Base-by-base conservation (phyloP, 2,888 invertebrate genomes). In the Cyclophora punctaria region DNA sequence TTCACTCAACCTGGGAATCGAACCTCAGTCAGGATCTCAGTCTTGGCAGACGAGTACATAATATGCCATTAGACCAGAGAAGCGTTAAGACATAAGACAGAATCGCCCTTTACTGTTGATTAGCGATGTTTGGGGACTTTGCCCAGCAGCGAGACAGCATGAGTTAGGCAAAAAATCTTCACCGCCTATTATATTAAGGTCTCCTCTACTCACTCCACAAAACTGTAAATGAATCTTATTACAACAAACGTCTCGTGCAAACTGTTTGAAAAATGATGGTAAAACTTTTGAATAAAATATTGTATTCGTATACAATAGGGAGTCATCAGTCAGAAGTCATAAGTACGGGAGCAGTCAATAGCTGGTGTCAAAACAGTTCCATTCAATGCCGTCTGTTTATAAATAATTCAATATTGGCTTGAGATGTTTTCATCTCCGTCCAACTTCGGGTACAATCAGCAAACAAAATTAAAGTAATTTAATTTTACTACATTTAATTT, bases 321-420 rank as follows among this genome's bases (percentile, higher is more conserved):
- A 67, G 69, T 73, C 73, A 86, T 88, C 86, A 77, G 68, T 88
- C 86, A 85, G 71, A 77, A 80, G 72, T 78, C 79, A 71, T 78
- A 80, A 83, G 83, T 78, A 79, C 66, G 69, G 60, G 62, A 81
- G 81, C 81, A 80, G 80, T 82, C 84, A 85, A 85, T 85, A 71
- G 77, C 73, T 70, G 77, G 78, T 82, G 83, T 83, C 85, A 82
- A 78, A 81, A 81, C 72, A 68, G 71, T 71, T 69, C 63, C 66
- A 81, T 84, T 85, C 78, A 84, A 69, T 69, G 66, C 68, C 58
- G 71, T 62, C 74, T 79, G 73, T 79, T 79, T 80, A 81, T 83
- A 80, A 83, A 86, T 83, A 81, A 84, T 84, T 85, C 81, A 83
- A 80, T 80, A 82, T 78, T 75, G 71, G 70, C 65, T 57, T 63